These are phyloP conservation scores for Synanceia verrucosa DNA, from an alignment of 2,797 vertebrate species.

Conservation along the genomic window DNA sequence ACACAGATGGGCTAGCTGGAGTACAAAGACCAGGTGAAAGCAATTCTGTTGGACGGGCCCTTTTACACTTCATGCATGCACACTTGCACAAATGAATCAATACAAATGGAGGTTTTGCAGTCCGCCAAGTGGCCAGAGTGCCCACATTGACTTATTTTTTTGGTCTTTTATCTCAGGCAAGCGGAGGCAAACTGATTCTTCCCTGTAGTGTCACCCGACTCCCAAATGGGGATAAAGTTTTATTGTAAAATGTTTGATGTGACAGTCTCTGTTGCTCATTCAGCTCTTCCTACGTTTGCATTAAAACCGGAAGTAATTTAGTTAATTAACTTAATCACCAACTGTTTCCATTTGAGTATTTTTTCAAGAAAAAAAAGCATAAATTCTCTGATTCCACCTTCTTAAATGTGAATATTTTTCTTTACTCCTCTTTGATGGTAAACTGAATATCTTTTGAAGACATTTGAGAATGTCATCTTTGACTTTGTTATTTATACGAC, in stretches of 20 bases:
- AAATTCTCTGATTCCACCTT: too few relatives aligned
- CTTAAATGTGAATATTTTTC: too few relatives aligned
- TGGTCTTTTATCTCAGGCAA: slow-evolving; percentile 38
- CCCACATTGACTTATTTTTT: slow-evolving; percentile 10
- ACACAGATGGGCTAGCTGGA: slow-evolving; percentile 10
- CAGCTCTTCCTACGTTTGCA: neutral
- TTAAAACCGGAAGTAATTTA: neutral
- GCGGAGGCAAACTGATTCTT: slow-evolving; percentile 31
- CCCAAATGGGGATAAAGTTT: slow-evolving; percentile 10
- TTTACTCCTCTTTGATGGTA: too few relatives aligned
- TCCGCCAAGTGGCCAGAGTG: neutral
- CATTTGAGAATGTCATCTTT: too few relatives aligned
- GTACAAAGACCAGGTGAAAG: slow-evolving; percentile 26
- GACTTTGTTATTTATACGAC: too few relatives aligned
- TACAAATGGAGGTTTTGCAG: slow-evolving; percentile 16
- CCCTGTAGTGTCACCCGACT: slow-evolving; percentile 20
- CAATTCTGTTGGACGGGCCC: slow-evolving; percentile 28
- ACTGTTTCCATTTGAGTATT: too few relatives aligned
- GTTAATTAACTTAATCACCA: too few relatives aligned
- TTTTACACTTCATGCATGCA: slow-evolving; percentile 6
- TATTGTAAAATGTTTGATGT: slow-evolving; percentile 20
- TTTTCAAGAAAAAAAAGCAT: too few relatives aligned
- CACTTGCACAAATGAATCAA: neutral
- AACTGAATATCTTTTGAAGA: too few relatives aligned
- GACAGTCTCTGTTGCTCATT: slow-evolving; percentile 3